These are phyloP conservation scores for Actinernus sp. DNA, from an alignment of 92 coral and sea anemone species.

Conservation along the genomic window DNA sequence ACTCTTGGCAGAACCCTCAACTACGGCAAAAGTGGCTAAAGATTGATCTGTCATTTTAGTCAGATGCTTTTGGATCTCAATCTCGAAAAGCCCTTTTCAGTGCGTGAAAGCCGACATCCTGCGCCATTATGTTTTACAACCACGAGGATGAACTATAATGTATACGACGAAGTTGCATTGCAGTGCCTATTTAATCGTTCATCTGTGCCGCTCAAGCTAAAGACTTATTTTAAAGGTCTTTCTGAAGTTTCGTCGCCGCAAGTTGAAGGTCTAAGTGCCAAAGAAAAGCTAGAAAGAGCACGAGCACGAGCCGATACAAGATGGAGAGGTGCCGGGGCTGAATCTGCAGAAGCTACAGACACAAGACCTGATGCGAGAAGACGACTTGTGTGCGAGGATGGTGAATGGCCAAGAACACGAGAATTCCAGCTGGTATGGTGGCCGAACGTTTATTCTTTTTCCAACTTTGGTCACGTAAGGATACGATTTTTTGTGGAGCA, in stretches of 20 bases:
- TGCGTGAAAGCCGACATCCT: too few species aligned
- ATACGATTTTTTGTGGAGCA: slow-evolving; percentile 10
- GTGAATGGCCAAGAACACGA: slow-evolving; percentile 20
- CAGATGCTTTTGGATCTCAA: too few species aligned
- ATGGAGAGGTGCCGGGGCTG: slow-evolving; percentile 5
- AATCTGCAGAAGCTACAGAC: too few species aligned
- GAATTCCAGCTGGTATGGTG: slow-evolving; percentile 21
- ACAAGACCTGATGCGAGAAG: background rate
- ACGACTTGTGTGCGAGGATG: background rate
- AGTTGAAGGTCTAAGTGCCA: background rate
- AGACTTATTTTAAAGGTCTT: background rate
- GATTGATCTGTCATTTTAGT: too few species aligned
- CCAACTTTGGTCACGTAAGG: slow-evolving; percentile 3
- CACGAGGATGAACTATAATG: too few species aligned
- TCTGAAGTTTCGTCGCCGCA: background rate
- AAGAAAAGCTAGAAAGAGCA: slow-evolving; percentile 10
- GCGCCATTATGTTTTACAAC: too few species aligned
- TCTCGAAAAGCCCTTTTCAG: too few species aligned
- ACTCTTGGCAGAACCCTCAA: too few species aligned
- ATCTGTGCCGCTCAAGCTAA: background rate
- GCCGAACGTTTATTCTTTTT: background rate
- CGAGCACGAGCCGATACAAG: slow-evolving; percentile 2
- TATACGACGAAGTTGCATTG: too few species aligned
- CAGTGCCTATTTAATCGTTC: too few species aligned
- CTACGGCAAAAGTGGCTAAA: too few species aligned